Percentiles rank a stretch among this genome's conserved stretches.
phyloP scores from a whole-genome alignment of 2,797 vertebrate species.

The Pristis pectinata region DNA sequence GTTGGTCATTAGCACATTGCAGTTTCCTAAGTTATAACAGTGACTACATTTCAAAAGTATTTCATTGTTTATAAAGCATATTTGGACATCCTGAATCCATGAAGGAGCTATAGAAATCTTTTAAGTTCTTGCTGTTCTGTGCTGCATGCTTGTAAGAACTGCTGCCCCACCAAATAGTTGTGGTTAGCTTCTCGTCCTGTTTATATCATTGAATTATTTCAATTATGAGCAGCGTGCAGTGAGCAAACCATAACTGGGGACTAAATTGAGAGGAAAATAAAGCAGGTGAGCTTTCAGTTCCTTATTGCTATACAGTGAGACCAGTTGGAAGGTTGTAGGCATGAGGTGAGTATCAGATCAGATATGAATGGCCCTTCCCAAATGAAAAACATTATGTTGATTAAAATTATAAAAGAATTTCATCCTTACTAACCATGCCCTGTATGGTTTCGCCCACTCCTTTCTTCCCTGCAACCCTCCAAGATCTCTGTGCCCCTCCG shows the following conservation, averaged over 20 bases:
- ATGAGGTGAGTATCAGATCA: background rate
- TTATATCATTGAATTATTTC: background rate
- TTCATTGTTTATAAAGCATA: background rate
- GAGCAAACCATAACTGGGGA: background rate
- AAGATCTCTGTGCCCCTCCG: too few relatives aligned
- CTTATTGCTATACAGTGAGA: background rate
- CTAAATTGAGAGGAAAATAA: background rate
- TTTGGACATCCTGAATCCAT: too few relatives aligned
- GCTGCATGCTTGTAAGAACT: background rate
- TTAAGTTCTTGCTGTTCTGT: background rate
- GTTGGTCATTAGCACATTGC: too few relatives aligned
- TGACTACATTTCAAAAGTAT: background rate
- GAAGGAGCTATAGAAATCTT: background rate
- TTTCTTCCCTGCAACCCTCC: too few relatives aligned
- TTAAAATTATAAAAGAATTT: background rate
- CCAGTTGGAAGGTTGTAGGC: background rate
- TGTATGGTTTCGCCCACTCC: too few relatives aligned
- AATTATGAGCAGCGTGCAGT: background rate
- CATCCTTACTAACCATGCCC: background rate
- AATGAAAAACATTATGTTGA: background rate
- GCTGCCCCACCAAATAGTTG: background rate
- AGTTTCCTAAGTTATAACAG: background rate
- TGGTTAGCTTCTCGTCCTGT: background rate
- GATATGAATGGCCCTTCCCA: too few relatives aligned
- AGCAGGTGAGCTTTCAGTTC: too few relatives aligned